phyloP scores from a whole-genome alignment of 2,888 invertebrate species.

The Sturmia bella region DNA sequence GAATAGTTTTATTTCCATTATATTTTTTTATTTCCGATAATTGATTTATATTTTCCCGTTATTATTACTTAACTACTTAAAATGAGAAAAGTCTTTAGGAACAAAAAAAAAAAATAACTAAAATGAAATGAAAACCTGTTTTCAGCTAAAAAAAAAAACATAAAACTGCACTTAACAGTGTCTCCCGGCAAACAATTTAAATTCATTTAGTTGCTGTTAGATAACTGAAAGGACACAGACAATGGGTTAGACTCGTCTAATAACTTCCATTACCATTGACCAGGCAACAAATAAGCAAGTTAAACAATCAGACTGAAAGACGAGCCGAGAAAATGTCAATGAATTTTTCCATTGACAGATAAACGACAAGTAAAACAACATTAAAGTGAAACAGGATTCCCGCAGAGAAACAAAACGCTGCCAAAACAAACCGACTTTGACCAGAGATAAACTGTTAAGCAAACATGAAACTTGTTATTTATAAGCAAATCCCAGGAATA shows the following conservation, averaged over 20 bases:
- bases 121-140: too few relatives aligned
- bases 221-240: conserved; percentile 14
- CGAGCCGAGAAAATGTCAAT: not conserved
- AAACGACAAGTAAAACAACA: not conserved
- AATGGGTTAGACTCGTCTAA: conserved; percentile 27
- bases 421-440: not conserved
- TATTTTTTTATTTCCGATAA: too few relatives aligned
- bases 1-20: too few relatives aligned
- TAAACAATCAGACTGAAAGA: not conserved
- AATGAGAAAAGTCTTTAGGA: too few relatives aligned
- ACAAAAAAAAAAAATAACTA: too few relatives aligned
- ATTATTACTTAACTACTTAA: too few relatives aligned
- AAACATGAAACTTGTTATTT: not conserved
- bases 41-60: too few relatives aligned
- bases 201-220: not conserved
- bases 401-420: conserved; percentile 3
- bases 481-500: too few relatives aligned
- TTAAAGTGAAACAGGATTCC: not conserved
- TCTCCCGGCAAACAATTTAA: too few relatives aligned
- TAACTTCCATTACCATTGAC: conserved; percentile 18
- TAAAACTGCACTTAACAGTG: too few relatives aligned
- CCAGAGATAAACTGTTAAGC: not conserved
- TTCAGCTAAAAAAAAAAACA: too few relatives aligned
- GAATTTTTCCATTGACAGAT: not conserved
- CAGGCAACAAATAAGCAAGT: not conserved